Evolutionary conservation across 1,140 invertebrate genomes (phyloP).

Genomic region (Sitophilus oryzae): DNA sequence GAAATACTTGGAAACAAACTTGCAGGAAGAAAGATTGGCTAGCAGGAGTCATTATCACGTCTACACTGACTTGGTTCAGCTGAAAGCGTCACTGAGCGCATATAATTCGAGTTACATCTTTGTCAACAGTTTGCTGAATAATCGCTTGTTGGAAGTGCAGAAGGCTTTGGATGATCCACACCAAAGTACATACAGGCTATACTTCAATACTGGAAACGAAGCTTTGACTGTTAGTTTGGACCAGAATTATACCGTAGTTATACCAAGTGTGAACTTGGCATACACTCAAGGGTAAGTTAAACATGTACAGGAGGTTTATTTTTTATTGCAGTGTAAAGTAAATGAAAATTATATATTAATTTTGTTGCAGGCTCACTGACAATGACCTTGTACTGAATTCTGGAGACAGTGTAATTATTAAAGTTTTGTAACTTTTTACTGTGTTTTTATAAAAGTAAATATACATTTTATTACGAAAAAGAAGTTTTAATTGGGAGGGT

Average conservation of each 20-base stretch:
- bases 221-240: not conserved
- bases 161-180: not conserved
- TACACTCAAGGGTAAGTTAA: not conserved
- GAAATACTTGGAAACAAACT: slow-evolving; percentile 54
- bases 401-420: not conserved
- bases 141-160: not conserved
- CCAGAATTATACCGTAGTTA: not conserved
- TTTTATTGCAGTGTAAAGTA: not conserved
- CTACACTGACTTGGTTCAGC: slow-evolving; percentile 20
- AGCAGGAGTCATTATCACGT: slow-evolving; percentile 29
- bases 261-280: not conserved
- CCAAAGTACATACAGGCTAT: not conserved
- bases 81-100: slow-evolving; percentile 1
- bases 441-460: slow-evolving; percentile 26
- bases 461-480: too few species aligned
- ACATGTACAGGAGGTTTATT: not conserved
- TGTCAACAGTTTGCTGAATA: not conserved
- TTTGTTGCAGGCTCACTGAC: not conserved
- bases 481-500: too few species aligned
- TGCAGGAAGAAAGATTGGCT: slow-evolving; percentile 27
- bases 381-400: not conserved
- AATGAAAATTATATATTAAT: not conserved
- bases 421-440: too few species aligned
- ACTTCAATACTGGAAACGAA: not conserved
- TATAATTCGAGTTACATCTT: slow-evolving; percentile 4